Conservation (phyloP, 2,888 invertebrate species). For the Seira musarum region DNA sequence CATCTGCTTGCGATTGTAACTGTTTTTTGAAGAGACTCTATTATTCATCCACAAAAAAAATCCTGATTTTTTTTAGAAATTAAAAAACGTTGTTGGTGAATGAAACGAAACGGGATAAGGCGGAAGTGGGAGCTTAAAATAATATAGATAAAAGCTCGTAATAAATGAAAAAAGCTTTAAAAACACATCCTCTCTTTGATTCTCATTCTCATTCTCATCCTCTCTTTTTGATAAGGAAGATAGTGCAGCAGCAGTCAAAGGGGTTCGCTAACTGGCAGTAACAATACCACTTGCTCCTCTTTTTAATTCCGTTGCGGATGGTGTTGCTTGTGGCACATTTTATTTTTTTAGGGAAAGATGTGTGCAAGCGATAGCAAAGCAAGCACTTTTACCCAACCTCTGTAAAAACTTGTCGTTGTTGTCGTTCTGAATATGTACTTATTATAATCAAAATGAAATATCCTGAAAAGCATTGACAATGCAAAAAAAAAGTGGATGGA, state of each 20-base stretch:
- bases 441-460: too few relatives aligned
- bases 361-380: too few relatives aligned
- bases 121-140: conserved; percentile 14
- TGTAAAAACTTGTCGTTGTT: too few relatives aligned
- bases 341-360: conserved; percentile 22
- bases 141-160: background rate
- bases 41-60: too few relatives aligned
- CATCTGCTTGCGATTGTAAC: conserved; percentile 17
- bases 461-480: too few relatives aligned
- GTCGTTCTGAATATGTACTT: too few relatives aligned
- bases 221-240: conserved; percentile 31
- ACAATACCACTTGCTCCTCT: background rate
- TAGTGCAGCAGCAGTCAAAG: too few relatives aligned
- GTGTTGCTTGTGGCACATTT: conserved; percentile 27
- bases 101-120: conserved; percentile 23
- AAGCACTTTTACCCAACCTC: too few relatives aligned
- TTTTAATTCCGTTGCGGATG: background rate
- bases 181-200: conserved; percentile 23
- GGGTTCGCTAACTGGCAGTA: too few relatives aligned
- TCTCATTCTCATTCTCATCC: conserved; percentile 21
- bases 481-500: too few relatives aligned
- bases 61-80: too few relatives aligned
- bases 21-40: conserved; percentile 20
- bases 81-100: too few relatives aligned
- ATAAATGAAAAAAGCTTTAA: background rate